A percentile compares a stretch with the other conserved stretches of the same genome.
Conservation (phyloP, 1,140 invertebrate species). For the Drosophila parvula region DNA sequence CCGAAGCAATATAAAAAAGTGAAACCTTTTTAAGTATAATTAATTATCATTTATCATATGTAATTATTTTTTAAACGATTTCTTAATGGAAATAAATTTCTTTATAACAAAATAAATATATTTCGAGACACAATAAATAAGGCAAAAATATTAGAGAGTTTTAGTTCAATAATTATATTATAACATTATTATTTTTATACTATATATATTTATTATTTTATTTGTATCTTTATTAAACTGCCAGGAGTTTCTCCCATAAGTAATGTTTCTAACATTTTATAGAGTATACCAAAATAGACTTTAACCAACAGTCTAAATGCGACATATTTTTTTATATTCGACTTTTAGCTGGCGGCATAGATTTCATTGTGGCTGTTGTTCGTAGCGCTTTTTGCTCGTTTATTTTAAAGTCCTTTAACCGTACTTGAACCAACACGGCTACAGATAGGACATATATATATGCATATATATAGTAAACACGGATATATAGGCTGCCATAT, state of each 20-base stretch:
- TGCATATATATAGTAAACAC: background rate
- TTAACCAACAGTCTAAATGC: too few species aligned
- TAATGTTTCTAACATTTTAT: too few species aligned
- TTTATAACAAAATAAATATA: background rate
- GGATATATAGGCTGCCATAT: background rate
- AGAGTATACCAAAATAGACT: slow-evolving; percentile 1
- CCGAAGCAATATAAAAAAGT: too few species aligned
- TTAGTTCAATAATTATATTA: too few species aligned
- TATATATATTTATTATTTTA: too few species aligned
- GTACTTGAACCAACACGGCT: slow-evolving; percentile 53
- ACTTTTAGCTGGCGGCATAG: slow-evolving; percentile 21
- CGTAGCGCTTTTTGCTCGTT: slow-evolving; percentile 38
- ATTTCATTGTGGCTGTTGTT: slow-evolving; percentile 48
- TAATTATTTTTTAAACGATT: background rate
- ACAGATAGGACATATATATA: slow-evolving; percentile 8
- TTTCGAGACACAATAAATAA: background rate
- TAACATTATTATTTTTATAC: too few species aligned
- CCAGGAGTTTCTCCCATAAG: too few species aligned
- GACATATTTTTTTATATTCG: background rate
- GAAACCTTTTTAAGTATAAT: too few species aligned
- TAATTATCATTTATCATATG: too few species aligned
- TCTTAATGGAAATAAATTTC: background rate
- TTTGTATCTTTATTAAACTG: too few species aligned
- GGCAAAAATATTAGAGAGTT: too few species aligned
- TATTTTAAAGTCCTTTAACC: slow-evolving; percentile 52